Conservation (phyloP, 1,140 invertebrate genomes). For the Aphidius ervi region DNA sequence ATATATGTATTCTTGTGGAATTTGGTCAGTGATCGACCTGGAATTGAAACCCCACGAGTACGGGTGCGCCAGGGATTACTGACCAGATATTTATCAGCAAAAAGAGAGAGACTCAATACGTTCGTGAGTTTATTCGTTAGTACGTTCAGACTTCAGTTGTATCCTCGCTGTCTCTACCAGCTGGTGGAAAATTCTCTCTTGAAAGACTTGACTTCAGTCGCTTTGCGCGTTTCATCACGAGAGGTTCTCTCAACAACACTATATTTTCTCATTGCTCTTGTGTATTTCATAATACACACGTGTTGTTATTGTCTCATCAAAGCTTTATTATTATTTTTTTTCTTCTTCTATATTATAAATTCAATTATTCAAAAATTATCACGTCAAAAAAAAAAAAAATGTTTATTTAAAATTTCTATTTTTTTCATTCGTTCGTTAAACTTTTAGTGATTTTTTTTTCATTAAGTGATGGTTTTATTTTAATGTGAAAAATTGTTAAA, state of each 20-base stretch:
- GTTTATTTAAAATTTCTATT: too few species aligned
- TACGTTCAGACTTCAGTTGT: conserved; percentile 12
- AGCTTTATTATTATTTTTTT: too few species aligned
- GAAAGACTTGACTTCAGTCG: conserved; percentile 34
- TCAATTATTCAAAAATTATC: too few species aligned
- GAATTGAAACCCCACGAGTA: conserved; percentile 16
- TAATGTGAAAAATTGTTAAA: too few species aligned
- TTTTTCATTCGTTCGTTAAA: too few species aligned
- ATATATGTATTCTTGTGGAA: not conserved
- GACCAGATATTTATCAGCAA: not conserved
- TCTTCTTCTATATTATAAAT: too few species aligned
- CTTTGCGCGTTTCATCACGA: conserved; percentile 43
- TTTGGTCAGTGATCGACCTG: conserved; percentile 23
- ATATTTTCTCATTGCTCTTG: too few species aligned
- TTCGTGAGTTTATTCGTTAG: conserved; percentile 4
- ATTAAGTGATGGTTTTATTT: too few species aligned
- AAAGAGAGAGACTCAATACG: too few species aligned
- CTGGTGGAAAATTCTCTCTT: conserved; percentile 23
- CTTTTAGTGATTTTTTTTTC: too few species aligned
- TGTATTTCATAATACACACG: not conserved
- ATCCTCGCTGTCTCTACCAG: conserved; percentile 20
- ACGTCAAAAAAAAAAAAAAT: too few species aligned
- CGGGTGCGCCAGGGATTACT: conserved; percentile 15
- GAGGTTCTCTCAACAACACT: conserved; percentile 25
- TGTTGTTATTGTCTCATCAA: not conserved